Evolutionary conservation across 2,113 vertebrate genomes (phyloP), one percentile per base, ranked within the genome.

Genomic region (Spea bombifrons): DNA sequence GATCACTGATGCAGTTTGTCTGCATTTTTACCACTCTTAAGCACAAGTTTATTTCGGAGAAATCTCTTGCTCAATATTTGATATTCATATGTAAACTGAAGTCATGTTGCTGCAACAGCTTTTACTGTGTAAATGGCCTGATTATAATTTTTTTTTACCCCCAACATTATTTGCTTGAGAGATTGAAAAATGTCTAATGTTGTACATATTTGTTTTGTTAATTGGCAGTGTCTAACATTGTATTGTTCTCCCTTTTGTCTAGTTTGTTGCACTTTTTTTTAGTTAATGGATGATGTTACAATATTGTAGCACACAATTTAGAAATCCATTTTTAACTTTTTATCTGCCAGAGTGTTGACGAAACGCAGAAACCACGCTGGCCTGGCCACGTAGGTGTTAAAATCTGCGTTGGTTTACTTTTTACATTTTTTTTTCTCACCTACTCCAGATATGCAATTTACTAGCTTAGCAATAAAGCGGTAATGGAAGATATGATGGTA

Each of bases 401-500:
- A 52, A 52, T 52, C 6, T 10, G 9, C 50, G 6, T 3, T 52
- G 1, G 6, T 13, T 12, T 3, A 13, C 15, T 59, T 59, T 59
- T 59, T 59, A 59, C 10, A 59, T 59, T 71, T 82, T 85, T 87
- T 82, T 83, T 88, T 89, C 84, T 90, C 80, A 78, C 83, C 82
- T 81, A 80, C 84, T 83, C 65, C 75, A 71, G 66, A 71, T 64
- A 78, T 17, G 65, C 66, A 72, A 66, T 66, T 15, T 45, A 16
- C 8, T 66, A 43, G 44, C 66, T 73, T 71, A 73, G 66, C 44
- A 57, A 65, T 64, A 63, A 71, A 79, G 70, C 16, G 47, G 52
- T 73, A 72, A 79, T 73, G 43, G 77, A 73, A 74, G 84, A 86
- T 83, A 87, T 88, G 87, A 88, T 92, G 91, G 92, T 91, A 92